Base-by-base conservation (phyloP, 1,140 invertebrate genomes). In the Drosophila simulans region DNA sequence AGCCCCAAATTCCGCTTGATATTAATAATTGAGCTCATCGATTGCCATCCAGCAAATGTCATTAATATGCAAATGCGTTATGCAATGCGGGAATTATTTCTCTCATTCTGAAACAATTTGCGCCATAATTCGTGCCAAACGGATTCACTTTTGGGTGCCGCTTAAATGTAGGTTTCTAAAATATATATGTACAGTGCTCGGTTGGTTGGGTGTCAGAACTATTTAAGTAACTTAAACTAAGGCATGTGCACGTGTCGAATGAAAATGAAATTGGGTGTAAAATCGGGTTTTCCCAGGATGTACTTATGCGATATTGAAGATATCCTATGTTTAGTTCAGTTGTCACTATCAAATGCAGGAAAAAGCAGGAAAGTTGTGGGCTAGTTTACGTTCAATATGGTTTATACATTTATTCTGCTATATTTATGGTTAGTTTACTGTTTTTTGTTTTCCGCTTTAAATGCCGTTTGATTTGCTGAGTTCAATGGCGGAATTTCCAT, bases 101-200 rank as follows among this genome's bases (percentile, higher is more conserved):
- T 20, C 37, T 15, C 3, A 11, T 27, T 43, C n/a, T 15, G 13
- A 55, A 31, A 22, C 39, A 35, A 34, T 43, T 42, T 70, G 5
- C 25, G 53, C 25, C 31, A 45, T 71, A 58, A 49, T 40, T 40
- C 8, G 27, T 70, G 66, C 43, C 51, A 49, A 57, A 46, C 20
- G 20, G n/a, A 40, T 70, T 48, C 1, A 57, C 34, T 40, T 48
- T 70, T 17, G 51, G 34, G 65, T 69, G 66, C 64, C 51, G 42
- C 66, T 70, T 70, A 70, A 57, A 57, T 70, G 68, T 70, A 72
- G 34, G 39, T 31, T 59, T 71, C 54, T 72, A 72, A 52, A 72
- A 72, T 72, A 72, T 72, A 72, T 72, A 72, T 72, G 72, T 72
- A 72, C 69, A 72, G 68, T 71, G 66, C 69, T 59, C 46, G 48